Percentiles rank a stretch among this genome's conserved stretches.
phyloP scores from a whole-genome alignment of 1,140 invertebrate genomes.

The Drosophila miranda region DNA sequence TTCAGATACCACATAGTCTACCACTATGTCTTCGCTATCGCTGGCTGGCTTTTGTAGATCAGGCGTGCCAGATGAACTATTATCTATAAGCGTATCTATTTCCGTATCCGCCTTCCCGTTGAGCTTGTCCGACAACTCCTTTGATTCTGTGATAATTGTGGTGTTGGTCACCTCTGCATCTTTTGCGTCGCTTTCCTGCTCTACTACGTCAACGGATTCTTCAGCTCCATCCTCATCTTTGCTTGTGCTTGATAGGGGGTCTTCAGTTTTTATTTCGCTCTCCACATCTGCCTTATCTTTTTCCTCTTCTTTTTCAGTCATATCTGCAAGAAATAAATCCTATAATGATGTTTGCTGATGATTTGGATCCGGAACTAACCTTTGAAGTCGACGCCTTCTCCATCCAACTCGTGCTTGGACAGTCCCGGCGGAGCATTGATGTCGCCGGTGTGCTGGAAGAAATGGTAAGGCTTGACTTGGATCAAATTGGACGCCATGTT shows the following conservation, averaged over 20 bases:
- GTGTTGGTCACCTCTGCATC: conserved; percentile 18
- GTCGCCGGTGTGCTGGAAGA: conserved; percentile 98
- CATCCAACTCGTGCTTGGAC: conserved; percentile 86
- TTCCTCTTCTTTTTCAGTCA: conserved; percentile 49
- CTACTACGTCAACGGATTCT: conserved; percentile 47
- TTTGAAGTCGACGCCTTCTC: conserved; percentile 84
- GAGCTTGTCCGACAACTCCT: conserved; percentile 48
- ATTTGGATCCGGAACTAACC: conserved; percentile 27
- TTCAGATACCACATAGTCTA: conserved; percentile 43
- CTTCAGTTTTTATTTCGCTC: conserved; percentile 30
- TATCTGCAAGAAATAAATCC: conserved; percentile 29
- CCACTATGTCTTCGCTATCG: conserved; percentile 52
- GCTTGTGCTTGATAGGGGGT: conserved; percentile 55
- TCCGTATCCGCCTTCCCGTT: conserved; percentile 42
- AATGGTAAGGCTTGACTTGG: conserved; percentile 98
- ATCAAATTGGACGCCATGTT: conserved; percentile 97
- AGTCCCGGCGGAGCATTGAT: conserved; percentile 96
- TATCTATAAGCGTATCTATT: conserved; percentile 24
- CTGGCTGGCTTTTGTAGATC: conserved; percentile 46
- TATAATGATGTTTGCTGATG: fast-evolving
- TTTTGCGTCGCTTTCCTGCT: conserved; percentile 30
- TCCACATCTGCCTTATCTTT: conserved; percentile 41
- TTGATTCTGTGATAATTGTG: conserved; percentile 12
- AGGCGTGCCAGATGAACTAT: conserved; percentile 30
- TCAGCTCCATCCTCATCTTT: conserved; percentile 54